These are phyloP conservation scores for Aplidium turbinatum DNA, from an alignment of 23 tunicate species.

Conservation along the genomic window DNA sequence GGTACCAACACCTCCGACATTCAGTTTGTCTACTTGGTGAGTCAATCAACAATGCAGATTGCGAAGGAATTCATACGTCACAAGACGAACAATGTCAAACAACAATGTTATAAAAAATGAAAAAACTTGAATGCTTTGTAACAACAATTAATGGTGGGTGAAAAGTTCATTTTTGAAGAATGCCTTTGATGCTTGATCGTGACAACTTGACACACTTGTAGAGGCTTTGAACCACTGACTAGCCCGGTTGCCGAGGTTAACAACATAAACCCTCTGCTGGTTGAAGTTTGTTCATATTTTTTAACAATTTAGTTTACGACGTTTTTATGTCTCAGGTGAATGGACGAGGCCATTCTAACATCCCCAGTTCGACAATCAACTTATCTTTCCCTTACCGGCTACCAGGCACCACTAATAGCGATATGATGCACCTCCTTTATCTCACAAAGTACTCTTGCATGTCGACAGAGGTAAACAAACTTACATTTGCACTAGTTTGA, in stretches of 20 bases:
- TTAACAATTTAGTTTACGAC: not conserved
- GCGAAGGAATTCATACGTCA: not conserved
- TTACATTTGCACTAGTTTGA: too few relatives aligned
- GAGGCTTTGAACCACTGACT: too few relatives aligned
- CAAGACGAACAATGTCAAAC: too few relatives aligned
- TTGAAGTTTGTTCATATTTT: too few relatives aligned
- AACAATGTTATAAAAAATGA: too few relatives aligned
- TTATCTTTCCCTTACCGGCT: constrained; percentile 45
- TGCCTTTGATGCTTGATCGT: too few relatives aligned
- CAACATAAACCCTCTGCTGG: too few relatives aligned
- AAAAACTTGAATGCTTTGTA: too few relatives aligned
- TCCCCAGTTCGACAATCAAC: constrained; percentile 47
- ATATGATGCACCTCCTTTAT: constrained; percentile 48
- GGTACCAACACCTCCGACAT: constrained; percentile 35
- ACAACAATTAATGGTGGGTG: too few relatives aligned
- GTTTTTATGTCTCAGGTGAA: constrained; percentile 33
- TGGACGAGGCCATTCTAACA: constrained; percentile 61
- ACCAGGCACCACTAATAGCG: not conserved
- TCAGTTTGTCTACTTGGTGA: constrained; percentile 30
- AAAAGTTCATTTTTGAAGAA: too few relatives aligned
- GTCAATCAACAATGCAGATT: not conserved
- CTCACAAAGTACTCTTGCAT: constrained; percentile 44
- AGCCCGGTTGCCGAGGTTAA: too few relatives aligned
- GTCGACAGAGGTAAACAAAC: constrained; percentile 18
- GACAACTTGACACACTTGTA: too few relatives aligned